These are phyloP conservation scores for Umimayanthus kanabou DNA, from an alignment of 92 coral and sea anemone species.

Conservation along the genomic window DNA sequence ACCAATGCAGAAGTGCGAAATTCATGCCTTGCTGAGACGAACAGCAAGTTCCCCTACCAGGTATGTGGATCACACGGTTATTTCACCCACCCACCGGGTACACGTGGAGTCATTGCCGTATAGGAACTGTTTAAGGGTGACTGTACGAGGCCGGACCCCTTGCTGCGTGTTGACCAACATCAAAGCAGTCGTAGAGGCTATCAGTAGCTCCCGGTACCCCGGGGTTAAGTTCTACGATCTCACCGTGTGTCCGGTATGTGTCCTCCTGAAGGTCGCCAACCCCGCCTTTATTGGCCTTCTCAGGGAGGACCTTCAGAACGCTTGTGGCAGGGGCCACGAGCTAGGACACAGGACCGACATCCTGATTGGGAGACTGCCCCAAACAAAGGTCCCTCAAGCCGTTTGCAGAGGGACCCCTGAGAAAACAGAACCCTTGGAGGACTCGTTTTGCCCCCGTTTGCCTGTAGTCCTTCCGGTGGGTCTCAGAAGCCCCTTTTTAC, in stretches of 20 bases:
- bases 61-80: slow-evolving; percentile 47
- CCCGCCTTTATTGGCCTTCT: slow-evolving; percentile 54
- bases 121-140: slow-evolving; percentile 57
- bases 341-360: slow-evolving; percentile 62
- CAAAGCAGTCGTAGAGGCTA: slow-evolving; percentile 62
- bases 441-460: slow-evolving; percentile 75
- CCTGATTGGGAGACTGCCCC: slow-evolving; percentile 60
- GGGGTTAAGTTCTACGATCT: slow-evolving; percentile 69
- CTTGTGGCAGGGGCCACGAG: slow-evolving; percentile 75
- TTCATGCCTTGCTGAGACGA: slow-evolving; percentile 65
- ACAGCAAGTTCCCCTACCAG: slow-evolving; percentile 51
- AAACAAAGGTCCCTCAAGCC: slow-evolving; percentile 12
- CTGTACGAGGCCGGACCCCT: slow-evolving; percentile 71
- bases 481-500: slow-evolving; percentile 68
- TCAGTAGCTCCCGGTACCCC: slow-evolving; percentile 75
- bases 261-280: slow-evolving; percentile 41
- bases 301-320: slow-evolving; percentile 41
- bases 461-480: slow-evolving; percentile 82
- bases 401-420: slow-evolving; percentile 34
- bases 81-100: slow-evolving; percentile 60
- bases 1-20: slow-evolving; percentile 58
- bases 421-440: slow-evolving; percentile 54
- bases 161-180: slow-evolving; percentile 84
- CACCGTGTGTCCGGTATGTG: slow-evolving; percentile 71
- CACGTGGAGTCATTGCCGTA: slow-evolving; percentile 69